Base-by-base conservation (phyloP, 2,113 vertebrate species). In the Catharus fuscescens region DNA sequence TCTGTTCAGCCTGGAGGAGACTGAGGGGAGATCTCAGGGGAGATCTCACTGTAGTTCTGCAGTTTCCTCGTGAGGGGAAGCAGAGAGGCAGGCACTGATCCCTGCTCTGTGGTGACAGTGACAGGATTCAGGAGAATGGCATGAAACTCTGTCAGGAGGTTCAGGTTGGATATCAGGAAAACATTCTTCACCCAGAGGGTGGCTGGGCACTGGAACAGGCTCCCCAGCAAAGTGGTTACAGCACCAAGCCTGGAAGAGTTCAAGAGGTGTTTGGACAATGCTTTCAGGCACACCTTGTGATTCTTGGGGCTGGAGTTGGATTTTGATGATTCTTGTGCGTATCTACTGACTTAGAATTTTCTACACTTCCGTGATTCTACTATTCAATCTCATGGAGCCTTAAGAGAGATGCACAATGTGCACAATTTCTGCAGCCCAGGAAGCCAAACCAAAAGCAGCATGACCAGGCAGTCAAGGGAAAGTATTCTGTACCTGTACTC, bases 1-100 rank as follows among this genome's bases (percentile, higher is more conserved):
- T 6, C 12, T 45, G 10, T 18, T 89, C 16, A 60, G 10, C 5
- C 29, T 45, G n/a, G 28, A 66, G 50, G 18, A 83, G 45, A 59
- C 31, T 21, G 31, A 57, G 23, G 15, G 23, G 2, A 12, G 38
- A 66, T 5, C 6, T 59, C 12, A 52, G 23, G 15, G 23, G 2
- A 12, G 38, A 66, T 5, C 6, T 59, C 12, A 52, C 3, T 8
- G 18, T 8, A 60, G 7, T 26, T 50, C 20, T 34, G 6, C 31
- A 64, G 16, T 9, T 34, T 34, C 36, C 6, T 36, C 0, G 0
- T 18, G 19, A 60, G 6, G 3, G 24, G 5, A 60, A 59, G 32
- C 3, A 28, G 29, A 50, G 17, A 15, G 10, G 45, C 16, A 81
- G 47, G 6, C n/a, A 38, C 5, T 20, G 16, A 45, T 21, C 5